Evolutionary conservation across 35 echinoderm and acorn worm genomes (phyloP), one percentile per base, ranked within the genome.

Genomic region (Lytechinus pictus): DNA sequence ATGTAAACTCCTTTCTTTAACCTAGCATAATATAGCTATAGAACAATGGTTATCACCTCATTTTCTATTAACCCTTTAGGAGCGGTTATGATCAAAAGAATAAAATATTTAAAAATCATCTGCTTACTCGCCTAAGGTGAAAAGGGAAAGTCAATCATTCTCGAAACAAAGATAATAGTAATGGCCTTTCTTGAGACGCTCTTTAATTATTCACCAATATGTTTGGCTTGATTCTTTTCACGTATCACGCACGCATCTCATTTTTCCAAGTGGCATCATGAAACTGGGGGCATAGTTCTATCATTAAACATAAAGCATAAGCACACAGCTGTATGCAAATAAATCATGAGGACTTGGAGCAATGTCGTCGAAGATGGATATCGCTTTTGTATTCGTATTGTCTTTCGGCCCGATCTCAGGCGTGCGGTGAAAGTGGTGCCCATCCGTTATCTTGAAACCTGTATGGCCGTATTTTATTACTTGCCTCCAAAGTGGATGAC

Each of bases 391-490:
- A 79, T 79, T 79, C 66, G n/a, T 79, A 79, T 79, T 79, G 66
- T 79, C 66, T 79, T 79, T 16, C 19, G 66, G 66, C n/a, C 19
- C 19, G 66, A 79, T 16, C 66, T 79, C 21, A 24, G 21, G 21
- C 16, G 66, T n/a, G 66, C 66, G 0, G n/a, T 8, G 66, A 79
- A 24, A 79, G 66, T 24, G n/a, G 66, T 24, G 19, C 66, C 66
- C 66, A 79, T 79, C 66, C 66, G 66, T 79, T 79, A 27, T 79
- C 66, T 79, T 79, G 66, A 79, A 79, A 79, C 66, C 66, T n/a
- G 66, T 79, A 79, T 24, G 66, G 66, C 66, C 66, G 66, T 79
- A 79, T 79, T 79, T 79, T 79, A 79, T 79, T 79, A 79, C 66
- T 79, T 79, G 66, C n/a, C 16, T 79, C n/a, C n/a, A 79, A 79